Percentiles rank a stretch among this genome's conserved stretches.
Evolutionary conservation across 64 coral and sea anemone genomes (phyloP).

Genomic region (Exaiptasia diaphana): DNA sequence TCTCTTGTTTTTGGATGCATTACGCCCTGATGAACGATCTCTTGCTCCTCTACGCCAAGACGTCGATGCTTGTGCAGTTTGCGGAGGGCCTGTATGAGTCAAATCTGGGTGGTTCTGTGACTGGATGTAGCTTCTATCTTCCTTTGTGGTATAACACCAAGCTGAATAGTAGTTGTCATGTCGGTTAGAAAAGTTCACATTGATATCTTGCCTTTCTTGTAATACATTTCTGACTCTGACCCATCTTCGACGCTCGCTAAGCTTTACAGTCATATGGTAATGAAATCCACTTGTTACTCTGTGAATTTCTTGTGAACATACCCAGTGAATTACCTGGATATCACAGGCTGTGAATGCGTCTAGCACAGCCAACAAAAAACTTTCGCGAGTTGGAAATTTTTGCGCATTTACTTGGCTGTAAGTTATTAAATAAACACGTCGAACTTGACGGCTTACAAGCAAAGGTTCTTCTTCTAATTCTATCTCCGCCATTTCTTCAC

Average conservation of each 20-base stretch:
- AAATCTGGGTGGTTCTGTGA: background rate
- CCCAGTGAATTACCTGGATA: background rate
- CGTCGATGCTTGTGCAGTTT: background rate
- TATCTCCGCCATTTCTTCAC: no score
- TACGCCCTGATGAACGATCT: background rate
- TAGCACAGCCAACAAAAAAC: background rate
- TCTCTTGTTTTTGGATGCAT: constrained; percentile 4
- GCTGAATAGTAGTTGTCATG: background rate
- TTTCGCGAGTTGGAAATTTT: no score
- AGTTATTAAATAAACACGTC: no score
- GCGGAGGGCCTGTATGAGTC: background rate
- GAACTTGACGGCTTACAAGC: no score
- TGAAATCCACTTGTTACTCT: background rate
- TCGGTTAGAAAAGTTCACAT: constrained; percentile 24
- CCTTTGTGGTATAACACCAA: background rate
- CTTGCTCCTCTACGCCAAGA: background rate
- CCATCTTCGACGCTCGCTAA: background rate
- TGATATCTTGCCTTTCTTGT: background rate
- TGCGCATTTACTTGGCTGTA: no score
- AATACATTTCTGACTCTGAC: background rate
- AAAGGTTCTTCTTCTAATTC: no score
- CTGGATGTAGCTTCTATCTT: background rate
- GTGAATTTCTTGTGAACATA: background rate
- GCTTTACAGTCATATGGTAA: background rate
- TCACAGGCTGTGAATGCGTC: background rate